Conservation (phyloP, 2,113 vertebrate species). For the Syngnathoides biaculeatus region DNA sequence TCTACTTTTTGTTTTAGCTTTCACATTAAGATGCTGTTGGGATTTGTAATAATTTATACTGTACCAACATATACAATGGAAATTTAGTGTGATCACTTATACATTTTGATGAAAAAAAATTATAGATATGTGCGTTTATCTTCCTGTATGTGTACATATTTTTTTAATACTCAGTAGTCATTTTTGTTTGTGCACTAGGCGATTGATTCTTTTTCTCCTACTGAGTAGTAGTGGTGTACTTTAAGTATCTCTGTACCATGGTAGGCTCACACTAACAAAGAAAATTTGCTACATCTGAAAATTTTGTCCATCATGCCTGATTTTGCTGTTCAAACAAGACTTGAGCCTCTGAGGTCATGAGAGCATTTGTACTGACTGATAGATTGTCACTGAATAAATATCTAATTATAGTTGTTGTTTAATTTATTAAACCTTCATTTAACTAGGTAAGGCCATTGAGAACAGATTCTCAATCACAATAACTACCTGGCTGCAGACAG, state of each 20-base stretch:
- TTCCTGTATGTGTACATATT: slow-evolving; percentile 20
- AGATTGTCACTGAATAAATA: slow-evolving; percentile 71
- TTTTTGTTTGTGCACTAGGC: slow-evolving; percentile 43
- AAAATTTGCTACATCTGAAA: background rate
- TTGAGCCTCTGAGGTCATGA: slow-evolving; percentile 42
- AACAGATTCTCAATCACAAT: too few species aligned
- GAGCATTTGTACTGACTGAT: slow-evolving; percentile 50
- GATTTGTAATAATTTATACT: slow-evolving; percentile 55
- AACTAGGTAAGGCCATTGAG: too few species aligned
- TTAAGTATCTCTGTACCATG: background rate
- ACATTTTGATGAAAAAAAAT: slow-evolving; percentile 29
- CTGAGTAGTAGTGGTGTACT: slow-evolving; percentile 10
- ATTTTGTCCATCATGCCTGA: slow-evolving; percentile 20
- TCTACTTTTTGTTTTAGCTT: slow-evolving; percentile 17
- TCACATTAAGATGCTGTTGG: slow-evolving; percentile 39
- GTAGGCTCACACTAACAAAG: background rate
- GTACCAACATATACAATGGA: slow-evolving; percentile 41
- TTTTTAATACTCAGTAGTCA: slow-evolving; percentile 47
- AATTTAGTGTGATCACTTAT: slow-evolving; percentile 30
- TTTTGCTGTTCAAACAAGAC: slow-evolving; percentile 41
- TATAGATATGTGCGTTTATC: slow-evolving; percentile 7
- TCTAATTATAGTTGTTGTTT: slow-evolving; percentile 30
- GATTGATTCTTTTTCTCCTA: slow-evolving; percentile 21
- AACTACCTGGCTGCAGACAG: too few species aligned
- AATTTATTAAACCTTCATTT: background rate